Base-by-base conservation (phyloP, 2,888 invertebrate species). In the Drosophila meridionalis region DNA sequence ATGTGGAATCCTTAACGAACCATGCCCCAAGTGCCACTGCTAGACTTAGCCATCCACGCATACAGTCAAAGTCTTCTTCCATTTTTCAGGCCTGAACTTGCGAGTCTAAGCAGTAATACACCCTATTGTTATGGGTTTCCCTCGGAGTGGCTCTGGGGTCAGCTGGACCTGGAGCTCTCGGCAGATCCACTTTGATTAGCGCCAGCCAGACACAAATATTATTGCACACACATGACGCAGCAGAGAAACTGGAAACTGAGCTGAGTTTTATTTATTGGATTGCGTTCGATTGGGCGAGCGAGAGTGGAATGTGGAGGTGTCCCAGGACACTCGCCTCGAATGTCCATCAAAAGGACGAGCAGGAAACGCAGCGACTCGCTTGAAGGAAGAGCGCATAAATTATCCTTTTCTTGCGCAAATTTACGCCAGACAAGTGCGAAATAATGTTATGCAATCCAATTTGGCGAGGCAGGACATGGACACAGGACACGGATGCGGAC, bases 401-500 rank as follows among this genome's bases (percentile, higher is more conserved):
- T 87, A 87, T 87, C 87, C 87, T 87, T 89, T 83, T 36, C 45
- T 57, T 89, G 87, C 76, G 86, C 85, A 87, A 78, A 87, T 86
- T 88, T 74, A 75, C 56, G 56, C 63, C 80, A 81, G 90, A 81
- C 87, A 87, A 87, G 90, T 87, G 87, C 90, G 85, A 88, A 87
- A 81, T 87, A 87, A 87, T 87, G 87, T 87, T 87, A 87, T 87
- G 87, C 87, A 87, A 87, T 87, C 87, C 87, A 87, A 87, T 87
- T 87, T 89, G 76, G 60, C 11, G 5, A 28, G 3, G 57, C 70
- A 55, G 71, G 69, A 72, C 77, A 68, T 61, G 58, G 69, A 77
- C 69, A 63, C 58, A 60, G 69, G 65, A 70, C 65, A 56, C 57
- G 53, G 38, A 12, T 14, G 6, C 5, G 66, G 61, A 48, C 30